Conservation (phyloP, 1,140 invertebrate genomes). For the Caenorhabditis inopinata region DNA sequence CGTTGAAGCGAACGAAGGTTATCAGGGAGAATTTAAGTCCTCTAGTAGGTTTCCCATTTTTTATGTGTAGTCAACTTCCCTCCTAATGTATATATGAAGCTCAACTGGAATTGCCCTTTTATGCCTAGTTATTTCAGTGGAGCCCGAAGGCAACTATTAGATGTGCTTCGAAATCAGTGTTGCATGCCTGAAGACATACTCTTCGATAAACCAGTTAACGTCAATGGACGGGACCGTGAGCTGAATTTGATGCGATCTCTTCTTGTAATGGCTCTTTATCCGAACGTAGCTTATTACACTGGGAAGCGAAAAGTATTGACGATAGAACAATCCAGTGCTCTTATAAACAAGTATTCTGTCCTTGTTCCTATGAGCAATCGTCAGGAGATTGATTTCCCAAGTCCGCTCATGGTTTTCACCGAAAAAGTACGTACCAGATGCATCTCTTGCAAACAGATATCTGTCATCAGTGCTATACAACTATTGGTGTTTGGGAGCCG, state of each 20-base stretch:
- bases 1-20: too few species aligned
- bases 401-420: constrained; percentile 93
- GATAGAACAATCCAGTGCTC: constrained; percentile 86
- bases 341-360: constrained; percentile 94
- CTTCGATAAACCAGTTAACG: constrained; percentile 75
- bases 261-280: constrained; percentile 77
- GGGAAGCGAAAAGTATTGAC: constrained; percentile 87
- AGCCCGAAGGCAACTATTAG: constrained; percentile 79
- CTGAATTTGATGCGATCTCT: constrained; percentile 76
- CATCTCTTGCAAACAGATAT: constrained; percentile 95
- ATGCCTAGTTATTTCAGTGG: constrained; percentile 54
- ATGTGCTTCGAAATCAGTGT: constrained; percentile 76
- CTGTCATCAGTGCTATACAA: constrained; percentile 91
- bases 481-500: constrained; percentile 84
- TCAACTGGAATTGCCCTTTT: too few species aligned
- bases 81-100: too few species aligned
- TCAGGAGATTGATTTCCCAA: constrained; percentile 78
- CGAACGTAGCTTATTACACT: constrained; percentile 92
- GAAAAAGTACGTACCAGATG: constrained; percentile 93
- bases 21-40: too few species aligned
- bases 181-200: constrained; percentile 88
- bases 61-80: too few species aligned
- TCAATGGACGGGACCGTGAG: constrained; percentile 75
- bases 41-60: too few species aligned
- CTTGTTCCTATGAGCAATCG: constrained; percentile 79